Base-by-base conservation (phyloP, 1,140 invertebrate species). In the Heliothis virescens region DNA sequence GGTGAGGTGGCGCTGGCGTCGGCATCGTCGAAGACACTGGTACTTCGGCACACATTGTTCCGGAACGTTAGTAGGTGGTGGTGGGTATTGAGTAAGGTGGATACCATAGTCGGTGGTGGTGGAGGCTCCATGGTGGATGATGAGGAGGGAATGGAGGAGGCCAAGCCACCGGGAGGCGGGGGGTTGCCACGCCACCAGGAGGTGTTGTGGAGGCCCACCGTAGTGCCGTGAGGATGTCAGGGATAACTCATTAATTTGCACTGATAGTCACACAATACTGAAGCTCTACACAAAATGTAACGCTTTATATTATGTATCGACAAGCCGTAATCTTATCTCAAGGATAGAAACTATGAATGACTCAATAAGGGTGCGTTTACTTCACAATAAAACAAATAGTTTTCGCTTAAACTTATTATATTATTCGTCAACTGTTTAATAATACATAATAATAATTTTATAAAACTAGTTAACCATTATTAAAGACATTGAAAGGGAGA, bases 31-130 rank as follows among this genome's bases (percentile, higher is more conserved):
- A n/a, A n/a, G 81, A 63, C 16, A 79, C 57, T 16, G 79, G 80
- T 4, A 91, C 84, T 2, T n/a, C n/a, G 91, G 91, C 3, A 94
- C 80, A 92, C 50, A 92, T 81, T 0, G 90, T 84, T 12, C 91
- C 90, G 92, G 92, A 0, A 92, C 80, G 79, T n/a, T 85, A 91
- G 79, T 90, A 12, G 89, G 89, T 62, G 88, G 87, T 59, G 75
- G 79, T 7, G 79, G 62, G 84, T 21, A 71, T 65, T 71, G 78
- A 83, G 47, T n/a, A 59, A 15, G n/a, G 83, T 74, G 67, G 67
- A 50, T 67, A 67, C 75, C 75, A 71, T 65, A 72, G 7, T 85
- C 85, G 84, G 83, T 1, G 84, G 80, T 16, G 86, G 87, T 0
- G 86, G 88, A 21, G 82, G 34, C 82, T 85, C 21, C 21, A n/a